Percentiles rank a stretch among this genome's conserved stretches.
These are phyloP conservation scores for Patiria miniata DNA, from an alignment of 35 echinoderm and acorn worm genomes.

Conservation along the genomic window DNA sequence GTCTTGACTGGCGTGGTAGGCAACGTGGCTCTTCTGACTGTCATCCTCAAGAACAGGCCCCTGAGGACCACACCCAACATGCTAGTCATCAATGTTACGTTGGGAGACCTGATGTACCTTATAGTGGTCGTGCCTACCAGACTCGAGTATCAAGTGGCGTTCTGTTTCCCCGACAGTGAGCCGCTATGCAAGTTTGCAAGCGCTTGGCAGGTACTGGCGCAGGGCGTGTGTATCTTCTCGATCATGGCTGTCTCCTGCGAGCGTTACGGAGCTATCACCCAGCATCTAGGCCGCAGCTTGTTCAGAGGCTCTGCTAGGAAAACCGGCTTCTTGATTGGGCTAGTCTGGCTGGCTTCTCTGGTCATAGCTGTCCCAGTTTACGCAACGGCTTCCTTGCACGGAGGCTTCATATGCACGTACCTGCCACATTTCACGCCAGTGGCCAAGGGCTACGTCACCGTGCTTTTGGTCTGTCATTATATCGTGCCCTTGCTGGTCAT, in stretches of 20 bases:
- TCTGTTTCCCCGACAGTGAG: slow-evolving; percentile 56
- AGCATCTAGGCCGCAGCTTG: slow-evolving; percentile 14
- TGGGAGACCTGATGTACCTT: slow-evolving; percentile 74
- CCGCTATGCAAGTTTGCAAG: slow-evolving; percentile 67
- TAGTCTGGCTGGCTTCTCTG: slow-evolving; percentile 56
- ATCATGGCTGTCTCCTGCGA: slow-evolving; percentile 59
- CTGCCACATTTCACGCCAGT: slow-evolving; percentile 5
- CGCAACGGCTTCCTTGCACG: slow-evolving; percentile 32
- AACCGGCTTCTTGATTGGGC: slow-evolving; percentile 1
- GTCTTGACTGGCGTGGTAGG: slow-evolving; percentile 62
- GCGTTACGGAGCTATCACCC: slow-evolving; percentile 64
- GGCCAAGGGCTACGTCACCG: slow-evolving; percentile 58
- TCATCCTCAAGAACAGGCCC: slow-evolving; percentile 48
- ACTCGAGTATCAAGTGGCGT: slow-evolving; percentile 57
- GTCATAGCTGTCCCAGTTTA: slow-evolving; percentile 46
- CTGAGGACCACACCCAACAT: slow-evolving; percentile 76
- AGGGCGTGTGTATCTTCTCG: slow-evolving; percentile 75
- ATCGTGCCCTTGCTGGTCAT: slow-evolving; percentile 54
- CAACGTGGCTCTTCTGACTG: slow-evolving; percentile 56
- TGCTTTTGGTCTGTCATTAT: slow-evolving; percentile 45
- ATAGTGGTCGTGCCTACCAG: slow-evolving; percentile 61
- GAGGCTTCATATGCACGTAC: slow-evolving; percentile 34
- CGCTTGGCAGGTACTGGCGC: slow-evolving; percentile 53
- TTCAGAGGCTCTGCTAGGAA: slow-evolving; percentile 29
- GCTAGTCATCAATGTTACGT: slow-evolving; percentile 65